phyloP scores from a whole-genome alignment of 2,113 vertebrate species.

The Dermatemys mawii region DNA sequence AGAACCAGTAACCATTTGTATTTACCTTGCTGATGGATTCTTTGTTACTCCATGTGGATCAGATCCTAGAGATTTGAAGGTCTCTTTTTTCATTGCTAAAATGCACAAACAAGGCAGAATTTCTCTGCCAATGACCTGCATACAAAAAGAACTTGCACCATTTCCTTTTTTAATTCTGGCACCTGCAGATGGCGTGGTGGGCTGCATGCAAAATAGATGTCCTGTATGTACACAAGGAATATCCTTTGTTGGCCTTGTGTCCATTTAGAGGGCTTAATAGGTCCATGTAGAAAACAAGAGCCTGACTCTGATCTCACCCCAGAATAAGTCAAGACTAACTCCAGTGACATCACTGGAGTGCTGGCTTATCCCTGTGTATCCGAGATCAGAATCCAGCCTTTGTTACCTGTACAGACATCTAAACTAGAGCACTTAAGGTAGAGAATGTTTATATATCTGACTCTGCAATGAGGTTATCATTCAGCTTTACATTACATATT shows the following conservation, averaged over 20 bases:
- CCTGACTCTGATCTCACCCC: conserved; percentile 9
- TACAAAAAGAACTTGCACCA: background rate
- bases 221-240: background rate
- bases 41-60: conserved; percentile 13
- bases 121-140: background rate
- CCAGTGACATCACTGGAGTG: background rate
- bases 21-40: background rate
- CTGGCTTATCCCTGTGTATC: background rate
- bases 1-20: background rate
- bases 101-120: background rate
- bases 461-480: background rate
- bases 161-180: conserved; percentile 19
- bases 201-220: background rate
- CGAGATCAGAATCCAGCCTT: conserved; percentile 1
- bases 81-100: conserved; percentile 23
- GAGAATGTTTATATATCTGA: background rate
- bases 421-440: background rate
- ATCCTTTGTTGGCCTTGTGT: background rate
- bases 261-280: background rate
- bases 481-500: background rate
- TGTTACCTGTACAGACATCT: background rate
- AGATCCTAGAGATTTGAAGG: background rate
- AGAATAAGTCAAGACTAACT: conserved; percentile 46
- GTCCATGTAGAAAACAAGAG: conserved; percentile 10
- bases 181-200: background rate